Base-by-base conservation (phyloP, 2,797 vertebrate species). In the Alca torda region DNA sequence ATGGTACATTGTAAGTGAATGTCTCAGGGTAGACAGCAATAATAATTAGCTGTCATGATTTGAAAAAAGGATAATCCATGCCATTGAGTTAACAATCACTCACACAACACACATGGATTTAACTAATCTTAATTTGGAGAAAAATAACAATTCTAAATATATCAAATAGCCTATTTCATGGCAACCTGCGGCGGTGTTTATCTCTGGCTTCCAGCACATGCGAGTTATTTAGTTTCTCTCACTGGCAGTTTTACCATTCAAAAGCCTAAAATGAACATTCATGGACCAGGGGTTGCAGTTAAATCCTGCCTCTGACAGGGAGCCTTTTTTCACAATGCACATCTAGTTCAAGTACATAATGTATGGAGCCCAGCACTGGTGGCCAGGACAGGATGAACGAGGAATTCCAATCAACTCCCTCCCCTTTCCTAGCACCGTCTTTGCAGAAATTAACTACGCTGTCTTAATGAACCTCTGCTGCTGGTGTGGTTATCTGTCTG, bases 121-220 rank as follows among this genome's bases (percentile, higher is more conserved):
- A 97, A 98, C 97, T 98, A 97, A 98, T 98, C 98, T 98, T 98
- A 98, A 98, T 98, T 98, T 98, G 96, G 97, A 98, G 92, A 94
- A 98, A 98, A 98, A 98, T 98, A 98, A 97, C 97, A 98, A 98
- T 98, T 98, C 97, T 97, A 98, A 98, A 97, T 96, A 96, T 97
- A 98, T 98, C 97, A 97, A 97, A 97, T 95, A 92, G 90, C 87
- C 95, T 97, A 92, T 97, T 97, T 97, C 87, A 93, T 97, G 97
- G 97, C 96, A 96, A 97, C 97, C 96, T 96, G 93, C 76, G 63
- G 96, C 39, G 69, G 94, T 94, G 97, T 98, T 98, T 98, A 98
- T 98, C 98, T 98, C 97, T 95, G 65, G 84, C 83, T 97, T 94
- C 97, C 98, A 98, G 97, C 96, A 97, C 84, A 84, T 90, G 90